phyloP scores from a whole-genome alignment of 2,888 invertebrate species.

The Andrena fulva region DNA sequence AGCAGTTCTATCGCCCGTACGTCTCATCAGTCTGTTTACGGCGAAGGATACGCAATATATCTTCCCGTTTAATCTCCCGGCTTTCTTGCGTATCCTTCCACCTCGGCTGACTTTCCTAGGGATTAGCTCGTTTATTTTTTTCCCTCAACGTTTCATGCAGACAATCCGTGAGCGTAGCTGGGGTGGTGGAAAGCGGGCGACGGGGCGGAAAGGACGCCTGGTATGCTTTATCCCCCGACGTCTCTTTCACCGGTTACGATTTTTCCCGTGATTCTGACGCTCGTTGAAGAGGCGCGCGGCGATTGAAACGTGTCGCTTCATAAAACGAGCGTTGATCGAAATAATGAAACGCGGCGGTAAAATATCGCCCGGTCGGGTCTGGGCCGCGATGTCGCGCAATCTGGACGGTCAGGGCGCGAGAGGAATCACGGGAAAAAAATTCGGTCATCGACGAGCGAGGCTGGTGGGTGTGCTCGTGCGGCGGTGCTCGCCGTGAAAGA shows the following conservation, averaged over 20 bases:
- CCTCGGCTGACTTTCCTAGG: conserved; percentile 49
- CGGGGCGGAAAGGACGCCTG: conserved; percentile 25
- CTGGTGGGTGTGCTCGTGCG: conserved; percentile 43
- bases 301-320: conserved; percentile 67
- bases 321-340: conserved; percentile 59
- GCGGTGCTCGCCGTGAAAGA: conserved; percentile 43
- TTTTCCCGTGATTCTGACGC: conserved; percentile 48
- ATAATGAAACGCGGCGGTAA: conserved; percentile 62
- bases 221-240: conserved; percentile 50
- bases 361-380: conserved; percentile 44
- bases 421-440: conserved; percentile 63
- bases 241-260: conserved; percentile 19
- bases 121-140: conserved; percentile 53
- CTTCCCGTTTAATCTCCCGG: conserved; percentile 67
- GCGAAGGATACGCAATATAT: conserved; percentile 62
- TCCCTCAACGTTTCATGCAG: conserved; percentile 48
- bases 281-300: conserved; percentile 13
- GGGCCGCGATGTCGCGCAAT: conserved; percentile 49
- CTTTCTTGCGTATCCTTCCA: conserved; percentile 60
- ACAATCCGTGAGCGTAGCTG: conserved; percentile 32
- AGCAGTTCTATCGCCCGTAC: conserved; percentile 44
- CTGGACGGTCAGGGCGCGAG: conserved; percentile 45
- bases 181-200: not conserved
- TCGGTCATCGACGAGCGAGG: conserved; percentile 63
- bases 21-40: conserved; percentile 64